A percentile compares a stretch with the other conserved stretches of the same genome.
Conservation (phyloP, 2,113 vertebrate genomes). For the Talpa occidentalis region DNA sequence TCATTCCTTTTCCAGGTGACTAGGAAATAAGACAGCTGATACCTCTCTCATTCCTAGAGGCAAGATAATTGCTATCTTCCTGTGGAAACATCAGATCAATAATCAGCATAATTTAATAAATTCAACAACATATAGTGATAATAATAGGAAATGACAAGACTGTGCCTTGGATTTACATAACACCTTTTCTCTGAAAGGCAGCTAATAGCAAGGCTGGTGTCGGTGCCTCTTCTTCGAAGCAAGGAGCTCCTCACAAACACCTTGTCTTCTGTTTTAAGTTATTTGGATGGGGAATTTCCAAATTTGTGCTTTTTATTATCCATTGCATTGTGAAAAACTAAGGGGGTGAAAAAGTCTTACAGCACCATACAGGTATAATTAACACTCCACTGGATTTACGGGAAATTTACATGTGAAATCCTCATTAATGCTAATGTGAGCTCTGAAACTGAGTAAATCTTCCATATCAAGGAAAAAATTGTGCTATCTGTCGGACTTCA, state of each 20-base stretch:
- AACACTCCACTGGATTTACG: slow-evolving; percentile 62
- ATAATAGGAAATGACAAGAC: slow-evolving; percentile 60
- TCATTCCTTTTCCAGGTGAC: slow-evolving; percentile 23
- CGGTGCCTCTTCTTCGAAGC: slow-evolving; percentile 11
- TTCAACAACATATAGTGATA: slow-evolving; percentile 56
- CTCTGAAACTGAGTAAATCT: slow-evolving; percentile 64
- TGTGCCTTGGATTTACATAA: slow-evolving; percentile 56
- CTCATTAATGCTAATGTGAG: slow-evolving; percentile 73
- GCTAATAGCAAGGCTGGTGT: slow-evolving; percentile 27
- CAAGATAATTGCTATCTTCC: slow-evolving; percentile 54
- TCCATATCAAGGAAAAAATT: background rate
- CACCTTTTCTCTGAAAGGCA: slow-evolving; percentile 48
- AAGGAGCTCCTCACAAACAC: slow-evolving; percentile 54
- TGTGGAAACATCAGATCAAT: slow-evolving; percentile 28
- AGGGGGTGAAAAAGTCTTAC: background rate
- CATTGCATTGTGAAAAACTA: slow-evolving; percentile 29
- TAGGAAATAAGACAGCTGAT: slow-evolving; percentile 48
- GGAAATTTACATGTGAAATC: slow-evolving; percentile 77
- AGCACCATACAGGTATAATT: slow-evolving; percentile 70
- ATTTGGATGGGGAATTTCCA: slow-evolving; percentile 62
- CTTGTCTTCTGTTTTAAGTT: slow-evolving; percentile 63
- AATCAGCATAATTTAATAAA: slow-evolving; percentile 63
- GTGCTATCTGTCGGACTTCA: slow-evolving; percentile 53
- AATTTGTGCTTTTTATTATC: slow-evolving; percentile 53
- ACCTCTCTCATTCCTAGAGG: slow-evolving; percentile 53